Percentiles rank a stretch among this genome's conserved stretches.
Evolutionary conservation across 2,113 vertebrate species (phyloP).

Genomic region (Larimichthys polyactis): DNA sequence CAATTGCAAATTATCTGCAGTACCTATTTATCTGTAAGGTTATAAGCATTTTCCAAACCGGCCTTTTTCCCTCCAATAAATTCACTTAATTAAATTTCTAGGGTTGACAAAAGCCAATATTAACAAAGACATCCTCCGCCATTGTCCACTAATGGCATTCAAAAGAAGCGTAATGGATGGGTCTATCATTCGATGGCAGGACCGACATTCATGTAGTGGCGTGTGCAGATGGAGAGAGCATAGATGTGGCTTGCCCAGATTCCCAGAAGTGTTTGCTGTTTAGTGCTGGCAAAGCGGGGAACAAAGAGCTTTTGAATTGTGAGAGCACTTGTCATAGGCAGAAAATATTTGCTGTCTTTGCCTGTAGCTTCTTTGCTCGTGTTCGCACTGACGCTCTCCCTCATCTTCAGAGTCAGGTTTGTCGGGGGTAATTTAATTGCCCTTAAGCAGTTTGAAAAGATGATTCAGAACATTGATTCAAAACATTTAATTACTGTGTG

Average conservation of each 20-base stretch:
- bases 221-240: constrained; percentile 86
- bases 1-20: constrained; percentile 65
- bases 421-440: constrained; percentile 97
- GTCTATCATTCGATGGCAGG: constrained; percentile 91
- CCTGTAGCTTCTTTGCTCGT: constrained; percentile 76
- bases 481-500: constrained; percentile 99
- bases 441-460: constrained; percentile 96
- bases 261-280: constrained; percentile 97
- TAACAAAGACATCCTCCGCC: constrained; percentile 93
- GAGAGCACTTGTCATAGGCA: constrained; percentile 93
- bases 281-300: constrained; percentile 90
- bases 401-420: constrained; percentile 91
- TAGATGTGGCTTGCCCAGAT: constrained; percentile 88
- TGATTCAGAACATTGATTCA: constrained; percentile 97
- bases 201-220: constrained; percentile 90
- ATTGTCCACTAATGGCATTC: constrained; percentile 95
- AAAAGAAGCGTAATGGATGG: constrained; percentile 96
- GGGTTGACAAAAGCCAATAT: constrained; percentile 91
- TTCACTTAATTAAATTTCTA: constrained; percentile 97
- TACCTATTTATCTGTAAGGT: constrained; percentile 81
- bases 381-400: constrained; percentile 73
- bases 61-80: constrained; percentile 90
- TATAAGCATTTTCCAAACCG: constrained; percentile 91
- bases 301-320: constrained; percentile 94
- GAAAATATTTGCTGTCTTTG: constrained; percentile 91